Evolutionary conservation across 2,113 vertebrate genomes (phyloP).

Genomic region (Antechinus stuartii): DNA sequence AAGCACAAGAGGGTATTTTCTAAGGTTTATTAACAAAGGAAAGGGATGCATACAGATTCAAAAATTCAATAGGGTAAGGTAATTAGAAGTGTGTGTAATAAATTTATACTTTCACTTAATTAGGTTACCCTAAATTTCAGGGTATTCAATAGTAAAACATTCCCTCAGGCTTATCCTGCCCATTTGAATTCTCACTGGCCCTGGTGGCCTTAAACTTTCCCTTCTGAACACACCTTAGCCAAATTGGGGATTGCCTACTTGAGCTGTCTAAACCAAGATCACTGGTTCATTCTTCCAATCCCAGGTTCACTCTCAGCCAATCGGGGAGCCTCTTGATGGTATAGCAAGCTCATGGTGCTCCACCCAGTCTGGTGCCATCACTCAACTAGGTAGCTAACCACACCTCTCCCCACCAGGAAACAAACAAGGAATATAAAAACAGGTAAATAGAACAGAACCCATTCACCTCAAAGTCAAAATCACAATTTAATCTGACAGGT

Average conservation of each 20-base stretch:
- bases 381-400: neutral
- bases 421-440: neutral
- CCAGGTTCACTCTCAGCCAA: neutral
- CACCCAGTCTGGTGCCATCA: slow-evolving; percentile 1
- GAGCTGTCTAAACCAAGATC: neutral
- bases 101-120: neutral
- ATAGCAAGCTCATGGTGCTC: neutral
- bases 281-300: neutral
- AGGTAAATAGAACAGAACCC: neutral
- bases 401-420: neutral
- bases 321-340: neutral
- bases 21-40: neutral
- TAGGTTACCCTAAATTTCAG: neutral
- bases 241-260: neutral
- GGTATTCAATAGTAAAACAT: neutral
- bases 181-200: neutral
- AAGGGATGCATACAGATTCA: neutral
- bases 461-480: neutral
- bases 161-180: neutral
- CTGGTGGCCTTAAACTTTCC: neutral
- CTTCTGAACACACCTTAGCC: neutral
- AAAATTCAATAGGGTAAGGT: neutral
- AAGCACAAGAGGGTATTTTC: neutral
- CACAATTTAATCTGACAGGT: neutral
- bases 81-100: neutral